phyloP scores from a whole-genome alignment of 1,140 invertebrate genomes.

The Whitmania pigra region DNA sequence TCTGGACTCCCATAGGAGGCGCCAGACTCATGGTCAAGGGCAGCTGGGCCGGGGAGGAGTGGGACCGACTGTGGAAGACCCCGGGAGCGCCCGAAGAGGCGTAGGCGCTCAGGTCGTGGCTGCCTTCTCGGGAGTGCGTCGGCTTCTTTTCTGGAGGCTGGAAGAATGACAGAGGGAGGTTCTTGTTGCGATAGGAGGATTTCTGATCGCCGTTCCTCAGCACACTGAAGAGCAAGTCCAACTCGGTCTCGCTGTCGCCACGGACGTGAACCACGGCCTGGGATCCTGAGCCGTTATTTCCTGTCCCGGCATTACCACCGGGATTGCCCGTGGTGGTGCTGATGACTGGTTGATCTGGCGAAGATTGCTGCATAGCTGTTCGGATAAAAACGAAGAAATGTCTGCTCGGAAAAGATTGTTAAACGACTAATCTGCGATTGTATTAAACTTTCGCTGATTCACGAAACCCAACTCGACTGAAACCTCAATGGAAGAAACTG shows the following conservation, averaged over 20 bases:
- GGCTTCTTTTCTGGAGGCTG: slow-evolving; percentile 12
- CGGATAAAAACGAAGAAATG: too few relatives aligned
- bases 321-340: too few relatives aligned
- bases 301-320: too few relatives aligned
- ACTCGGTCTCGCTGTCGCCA: slow-evolving; percentile 11
- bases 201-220: slow-evolving; percentile 8
- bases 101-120: slow-evolving; percentile 5
- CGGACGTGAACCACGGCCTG: slow-evolving; percentile 18
- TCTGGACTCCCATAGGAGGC: slow-evolving; percentile 29
- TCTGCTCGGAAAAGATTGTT: too few relatives aligned
- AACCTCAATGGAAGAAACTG: too few relatives aligned
- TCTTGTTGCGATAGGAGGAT: slow-evolving; percentile 12
- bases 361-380: too few relatives aligned
- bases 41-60: slow-evolving; percentile 84
- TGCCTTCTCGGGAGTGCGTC: slow-evolving; percentile 10
- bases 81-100: slow-evolving; percentile 21
- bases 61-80: slow-evolving; percentile 65
- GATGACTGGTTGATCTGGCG: too few relatives aligned
- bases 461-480: too few relatives aligned
- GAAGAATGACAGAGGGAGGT: slow-evolving; percentile 17
- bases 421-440: too few relatives aligned
- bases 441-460: too few relatives aligned
- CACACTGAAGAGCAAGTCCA: slow-evolving; percentile 19
- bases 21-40: slow-evolving; percentile 77
- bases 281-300: too few relatives aligned